A percentile compares a stretch with the other conserved stretches of the same genome.
Evolutionary conservation across 2,888 invertebrate species (phyloP).

Genomic region (Archips crataeganus): DNA sequence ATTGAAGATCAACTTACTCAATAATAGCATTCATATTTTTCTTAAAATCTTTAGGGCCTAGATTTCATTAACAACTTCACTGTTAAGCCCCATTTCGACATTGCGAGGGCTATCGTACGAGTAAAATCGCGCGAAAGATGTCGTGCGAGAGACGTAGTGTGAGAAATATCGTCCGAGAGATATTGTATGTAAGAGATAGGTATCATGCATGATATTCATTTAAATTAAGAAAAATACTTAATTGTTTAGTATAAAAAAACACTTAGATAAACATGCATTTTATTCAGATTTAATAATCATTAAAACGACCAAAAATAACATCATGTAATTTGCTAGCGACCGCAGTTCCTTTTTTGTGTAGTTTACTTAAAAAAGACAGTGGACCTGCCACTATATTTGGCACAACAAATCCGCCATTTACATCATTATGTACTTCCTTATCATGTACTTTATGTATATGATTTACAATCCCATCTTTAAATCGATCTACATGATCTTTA

Average conservation of each 20-base stretch:
- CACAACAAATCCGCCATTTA: conserved; percentile 31
- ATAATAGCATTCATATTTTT: too few species aligned
- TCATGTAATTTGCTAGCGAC: conserved; percentile 44
- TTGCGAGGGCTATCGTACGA: too few species aligned
- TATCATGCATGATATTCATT: too few species aligned
- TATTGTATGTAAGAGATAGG: too few species aligned
- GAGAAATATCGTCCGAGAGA: too few species aligned
- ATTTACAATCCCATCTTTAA: conserved; percentile 57
- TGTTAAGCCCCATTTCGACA: too few species aligned
- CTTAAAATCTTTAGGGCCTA: too few species aligned
- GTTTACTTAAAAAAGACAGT: conserved; percentile 46
- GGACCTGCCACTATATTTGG: conserved; percentile 46
- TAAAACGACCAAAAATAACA: conserved; percentile 41
- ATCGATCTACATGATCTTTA: conserved; percentile 54
- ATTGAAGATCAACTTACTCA: too few species aligned
- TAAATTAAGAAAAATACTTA: too few species aligned
- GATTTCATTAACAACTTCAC: too few species aligned
- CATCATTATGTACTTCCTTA: conserved; percentile 45
- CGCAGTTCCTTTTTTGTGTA: conserved; percentile 45
- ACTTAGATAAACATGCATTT: not conserved
- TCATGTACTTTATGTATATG: conserved; percentile 57
- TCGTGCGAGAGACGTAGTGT: too few species aligned
- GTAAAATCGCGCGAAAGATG: too few species aligned
- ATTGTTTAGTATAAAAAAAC: not conserved
- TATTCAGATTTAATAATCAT: conserved; percentile 4